A percentile compares a stretch with the other conserved stretches of the same genome.
phyloP scores from a whole-genome alignment of 2,888 invertebrate genomes.

The Volucella bombylans region DNA sequence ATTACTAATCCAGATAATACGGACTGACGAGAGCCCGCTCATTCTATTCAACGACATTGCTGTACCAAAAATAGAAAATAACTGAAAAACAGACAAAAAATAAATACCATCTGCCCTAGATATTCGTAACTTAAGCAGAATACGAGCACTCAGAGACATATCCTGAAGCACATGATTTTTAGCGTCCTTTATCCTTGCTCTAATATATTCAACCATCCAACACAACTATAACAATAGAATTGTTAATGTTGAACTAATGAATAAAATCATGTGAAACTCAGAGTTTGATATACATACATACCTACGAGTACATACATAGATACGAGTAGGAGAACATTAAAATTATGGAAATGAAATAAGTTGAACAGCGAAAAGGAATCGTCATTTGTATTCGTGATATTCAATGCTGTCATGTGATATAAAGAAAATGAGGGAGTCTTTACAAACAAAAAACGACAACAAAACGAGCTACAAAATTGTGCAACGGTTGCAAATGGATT shows the following conservation, averaged over 20 bases:
- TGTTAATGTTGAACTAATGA: conserved; percentile 54
- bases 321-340: not conserved
- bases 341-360: conserved; percentile 48
- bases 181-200: not conserved
- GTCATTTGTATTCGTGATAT: conserved; percentile 42
- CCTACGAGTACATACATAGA: no score
- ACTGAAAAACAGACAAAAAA: no score
- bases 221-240: conserved; percentile 22
- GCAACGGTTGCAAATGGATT: conserved; percentile 46
- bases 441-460: not conserved
- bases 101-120: not conserved
- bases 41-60: not conserved
- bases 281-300: not conserved
- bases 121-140: not conserved
- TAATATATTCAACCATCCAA: conserved; percentile 3
- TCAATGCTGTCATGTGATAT: conserved; percentile 29
- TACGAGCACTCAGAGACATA: not conserved
- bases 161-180: conserved; percentile 11
- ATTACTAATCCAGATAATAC: no score
- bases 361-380: conserved; percentile 43
- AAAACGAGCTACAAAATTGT: conserved; percentile 1
- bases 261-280: conserved; percentile 35
- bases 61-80: not conserved
- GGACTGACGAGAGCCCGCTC: no score
- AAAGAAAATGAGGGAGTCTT: conserved; percentile 17